phyloP scores from a whole-genome alignment of 2,113 vertebrate species.

The Rhinichthys klamathensis region DNA sequence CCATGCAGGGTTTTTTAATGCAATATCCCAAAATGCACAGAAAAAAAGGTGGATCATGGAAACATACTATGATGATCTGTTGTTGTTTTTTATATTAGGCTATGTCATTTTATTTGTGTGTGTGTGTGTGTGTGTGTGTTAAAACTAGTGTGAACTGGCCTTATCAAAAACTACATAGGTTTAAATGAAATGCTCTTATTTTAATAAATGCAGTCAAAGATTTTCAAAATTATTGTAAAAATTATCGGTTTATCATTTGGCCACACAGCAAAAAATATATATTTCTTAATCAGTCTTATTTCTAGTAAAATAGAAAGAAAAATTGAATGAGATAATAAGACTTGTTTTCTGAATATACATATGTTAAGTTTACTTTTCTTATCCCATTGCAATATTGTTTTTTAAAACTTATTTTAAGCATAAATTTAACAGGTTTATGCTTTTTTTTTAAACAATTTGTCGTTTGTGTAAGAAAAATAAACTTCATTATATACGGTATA shows the following conservation, averaged over 20 bases:
- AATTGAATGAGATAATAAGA: neutral
- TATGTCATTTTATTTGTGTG: too few species aligned
- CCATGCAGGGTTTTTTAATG: too few species aligned
- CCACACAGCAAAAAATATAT: neutral
- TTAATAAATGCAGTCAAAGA: neutral
- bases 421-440: neutral
- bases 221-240: neutral
- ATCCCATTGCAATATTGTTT: neutral
- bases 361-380: neutral
- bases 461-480: neutral
- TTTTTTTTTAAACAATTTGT: neutral
- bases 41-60: too few species aligned
- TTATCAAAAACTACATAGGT: neutral
- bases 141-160: neutral
- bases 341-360: slow-evolving; percentile 5
- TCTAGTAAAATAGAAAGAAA: neutral
- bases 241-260: neutral
- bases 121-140: neutral
- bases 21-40: too few species aligned
- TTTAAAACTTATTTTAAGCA: neutral
- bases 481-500: neutral
- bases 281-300: neutral
- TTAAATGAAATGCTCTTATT: neutral
- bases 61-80: too few species aligned
- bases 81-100: too few species aligned